phyloP scores from a whole-genome alignment of 2,888 invertebrate genomes.

The Phalangium opilio region DNA sequence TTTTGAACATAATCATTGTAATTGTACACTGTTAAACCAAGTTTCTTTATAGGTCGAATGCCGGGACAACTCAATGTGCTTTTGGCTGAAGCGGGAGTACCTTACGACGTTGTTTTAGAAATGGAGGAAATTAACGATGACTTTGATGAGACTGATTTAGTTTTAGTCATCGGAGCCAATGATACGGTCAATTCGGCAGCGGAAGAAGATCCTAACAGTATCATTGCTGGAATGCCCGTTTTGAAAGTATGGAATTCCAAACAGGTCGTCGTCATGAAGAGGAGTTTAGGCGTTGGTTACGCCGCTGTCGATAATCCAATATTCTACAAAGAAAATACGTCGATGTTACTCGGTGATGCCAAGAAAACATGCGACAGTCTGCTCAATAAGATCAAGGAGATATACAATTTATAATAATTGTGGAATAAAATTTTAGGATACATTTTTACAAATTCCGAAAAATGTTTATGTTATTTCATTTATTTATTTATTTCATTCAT shows the following conservation, averaged over 20 bases:
- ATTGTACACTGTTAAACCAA: too few relatives aligned
- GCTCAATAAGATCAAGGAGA: conserved; percentile 45
- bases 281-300: conserved; percentile 71
- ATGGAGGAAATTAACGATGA: conserved; percentile 87
- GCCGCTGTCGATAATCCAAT: conserved; percentile 85
- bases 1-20: background rate
- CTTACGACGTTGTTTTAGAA: conserved; percentile 69
- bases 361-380: conserved; percentile 78
- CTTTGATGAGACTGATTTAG: conserved; percentile 65
- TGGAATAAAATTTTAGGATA: background rate
- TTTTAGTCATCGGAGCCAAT: conserved; percentile 72
- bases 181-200: conserved; percentile 84
- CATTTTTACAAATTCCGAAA: too few relatives aligned
- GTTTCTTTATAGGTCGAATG: conserved; percentile 52
- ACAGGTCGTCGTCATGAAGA: conserved; percentile 78
- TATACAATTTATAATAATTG: conserved; percentile 24
- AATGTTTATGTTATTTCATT: too few relatives aligned
- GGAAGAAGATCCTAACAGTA: conserved; percentile 75
- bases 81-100: conserved; percentile 80
- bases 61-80: conserved; percentile 83
- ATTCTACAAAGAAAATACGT: conserved; percentile 73
- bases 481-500: too few relatives aligned
- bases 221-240: conserved; percentile 85
- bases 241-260: conserved; percentile 72
- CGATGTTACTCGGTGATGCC: conserved; percentile 72